phyloP scores from a whole-genome alignment of 2,888 invertebrate genomes.

The Drosophila infuscata region DNA sequence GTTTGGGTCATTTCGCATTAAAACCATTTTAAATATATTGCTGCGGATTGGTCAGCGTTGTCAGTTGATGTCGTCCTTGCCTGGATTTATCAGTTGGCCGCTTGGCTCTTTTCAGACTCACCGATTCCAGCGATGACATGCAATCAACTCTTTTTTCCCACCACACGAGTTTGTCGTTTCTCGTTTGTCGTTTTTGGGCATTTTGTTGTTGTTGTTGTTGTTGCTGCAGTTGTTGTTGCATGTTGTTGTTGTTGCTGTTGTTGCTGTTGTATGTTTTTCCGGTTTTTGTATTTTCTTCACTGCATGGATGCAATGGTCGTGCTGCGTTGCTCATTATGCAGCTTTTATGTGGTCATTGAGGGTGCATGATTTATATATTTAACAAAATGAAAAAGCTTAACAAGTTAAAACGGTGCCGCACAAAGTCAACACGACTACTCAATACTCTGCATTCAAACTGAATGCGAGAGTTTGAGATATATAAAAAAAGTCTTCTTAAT shows the following conservation, averaged over 20 bases:
- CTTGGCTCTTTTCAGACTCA: not conserved
- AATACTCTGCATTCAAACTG: not conserved
- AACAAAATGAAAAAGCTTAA: slow-evolving; percentile 60
- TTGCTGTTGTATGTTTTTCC: not conserved
- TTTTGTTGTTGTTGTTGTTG: not conserved
- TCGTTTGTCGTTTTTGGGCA: not conserved
- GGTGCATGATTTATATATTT: slow-evolving; percentile 61
- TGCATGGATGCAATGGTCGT: slow-evolving; percentile 24
- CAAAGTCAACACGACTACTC: not conserved
- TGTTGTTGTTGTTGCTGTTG: too few species aligned
- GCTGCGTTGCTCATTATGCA: slow-evolving; percentile 57
- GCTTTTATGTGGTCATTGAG: slow-evolving; percentile 67
- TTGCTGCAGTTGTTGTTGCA: too few species aligned
- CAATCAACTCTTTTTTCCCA: slow-evolving; percentile 15
- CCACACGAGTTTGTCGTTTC: slow-evolving; percentile 9
- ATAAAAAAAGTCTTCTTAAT: not conserved
- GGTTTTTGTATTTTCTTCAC: slow-evolving; percentile 4
- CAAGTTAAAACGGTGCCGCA: slow-evolving; percentile 1
- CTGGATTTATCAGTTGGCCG: slow-evolving; percentile 3
- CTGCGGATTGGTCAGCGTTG: slow-evolving; percentile 2
- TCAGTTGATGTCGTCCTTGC: not conserved
- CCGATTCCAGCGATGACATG: slow-evolving; percentile 3
- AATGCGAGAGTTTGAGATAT: not conserved
- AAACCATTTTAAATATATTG: not conserved
- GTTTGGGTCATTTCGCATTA: not conserved